Evolutionary conservation across 2,888 invertebrate genomes (phyloP).

Genomic region (Caenorhabditis imperialis): DNA sequence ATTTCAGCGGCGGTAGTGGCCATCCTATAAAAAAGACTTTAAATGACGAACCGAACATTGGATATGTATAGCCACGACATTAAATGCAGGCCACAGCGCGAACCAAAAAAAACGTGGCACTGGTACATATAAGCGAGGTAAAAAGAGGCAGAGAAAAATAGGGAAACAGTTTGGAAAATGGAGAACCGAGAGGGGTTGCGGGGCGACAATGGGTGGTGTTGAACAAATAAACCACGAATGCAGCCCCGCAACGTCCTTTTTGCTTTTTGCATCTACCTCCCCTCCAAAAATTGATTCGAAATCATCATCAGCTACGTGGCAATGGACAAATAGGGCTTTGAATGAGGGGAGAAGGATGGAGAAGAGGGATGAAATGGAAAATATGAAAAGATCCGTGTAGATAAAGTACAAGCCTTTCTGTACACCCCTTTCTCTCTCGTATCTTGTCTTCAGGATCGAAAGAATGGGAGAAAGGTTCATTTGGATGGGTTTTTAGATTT

Average conservation of each 20-base stretch:
- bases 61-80: conserved; percentile 14
- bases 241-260: too few species aligned
- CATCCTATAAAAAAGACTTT: conserved; percentile 44
- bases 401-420: conserved; percentile 45
- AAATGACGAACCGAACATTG: too few species aligned
- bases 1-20: conserved; percentile 53
- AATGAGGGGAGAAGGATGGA: not conserved
- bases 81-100: conserved; percentile 39
- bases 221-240: conserved; percentile 54
- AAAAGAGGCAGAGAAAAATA: conserved; percentile 17
- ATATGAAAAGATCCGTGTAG: conserved; percentile 35
- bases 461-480: too few species aligned
- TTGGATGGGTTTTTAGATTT: too few species aligned
- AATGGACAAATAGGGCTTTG: too few species aligned
- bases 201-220: conserved; percentile 34
- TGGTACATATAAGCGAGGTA: conserved; percentile 35
- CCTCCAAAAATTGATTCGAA: too few species aligned
- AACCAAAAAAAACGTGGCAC: conserved; percentile 47
- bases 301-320: too few species aligned
- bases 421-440: conserved; percentile 17
- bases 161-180: conserved; percentile 7
- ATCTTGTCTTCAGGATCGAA: too few species aligned
- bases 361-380: not conserved
- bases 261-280: too few species aligned
- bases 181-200: conserved; percentile 6